These are phyloP conservation scores for Nasonovia ribisnigri DNA, from an alignment of 2,888 invertebrate species.

Conservation along the genomic window DNA sequence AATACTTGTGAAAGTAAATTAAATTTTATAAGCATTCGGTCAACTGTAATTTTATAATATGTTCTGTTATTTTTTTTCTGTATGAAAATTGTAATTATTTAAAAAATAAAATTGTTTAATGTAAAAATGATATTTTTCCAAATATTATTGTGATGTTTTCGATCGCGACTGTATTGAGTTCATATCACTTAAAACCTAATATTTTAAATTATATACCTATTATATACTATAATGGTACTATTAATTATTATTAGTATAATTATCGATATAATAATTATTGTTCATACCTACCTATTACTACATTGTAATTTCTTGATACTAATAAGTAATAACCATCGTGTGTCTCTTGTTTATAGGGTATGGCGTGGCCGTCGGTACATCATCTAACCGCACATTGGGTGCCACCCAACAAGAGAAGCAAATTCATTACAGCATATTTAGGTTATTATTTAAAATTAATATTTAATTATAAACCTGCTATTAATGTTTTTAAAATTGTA, in stretches of 20 bases:
- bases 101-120: background rate
- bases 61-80: too few relatives aligned
- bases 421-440: conserved; percentile 77
- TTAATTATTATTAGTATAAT: too few relatives aligned
- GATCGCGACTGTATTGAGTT: background rate
- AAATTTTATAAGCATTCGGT: too few relatives aligned
- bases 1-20: too few relatives aligned
- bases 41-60: too few relatives aligned
- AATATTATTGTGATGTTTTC: background rate
- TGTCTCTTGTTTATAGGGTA: conserved; percentile 72
- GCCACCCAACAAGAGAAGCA: conserved; percentile 84
- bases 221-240: background rate
- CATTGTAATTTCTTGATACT: background rate
- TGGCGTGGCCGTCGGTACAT: conserved; percentile 84
- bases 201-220: background rate
- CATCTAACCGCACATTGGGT: conserved; percentile 85
- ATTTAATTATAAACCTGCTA: background rate
- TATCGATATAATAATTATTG: background rate
- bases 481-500: background rate
- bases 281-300: background rate
- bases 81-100: background rate
- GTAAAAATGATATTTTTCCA: background rate
- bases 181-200: background rate
- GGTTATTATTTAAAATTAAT: conserved; percentile 70
- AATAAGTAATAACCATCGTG: background rate